Conservation (phyloP, 2,113 vertebrate genomes). For the Phocoena phocoena region DNA sequence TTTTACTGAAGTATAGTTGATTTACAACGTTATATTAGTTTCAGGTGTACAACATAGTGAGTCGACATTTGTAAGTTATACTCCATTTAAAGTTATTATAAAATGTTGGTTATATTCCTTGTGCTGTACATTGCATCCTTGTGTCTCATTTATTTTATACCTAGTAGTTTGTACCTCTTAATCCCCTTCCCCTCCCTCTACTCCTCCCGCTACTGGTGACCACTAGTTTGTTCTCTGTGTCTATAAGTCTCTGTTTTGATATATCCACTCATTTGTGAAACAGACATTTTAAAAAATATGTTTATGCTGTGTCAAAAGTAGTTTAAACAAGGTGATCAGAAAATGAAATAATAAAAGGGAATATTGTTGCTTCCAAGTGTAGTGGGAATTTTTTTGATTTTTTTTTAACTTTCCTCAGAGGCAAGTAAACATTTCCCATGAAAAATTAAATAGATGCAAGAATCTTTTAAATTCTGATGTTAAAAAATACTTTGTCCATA, state of each 20-base stretch:
- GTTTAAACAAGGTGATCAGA: slow-evolving; percentile 39
- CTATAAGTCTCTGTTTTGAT: neutral
- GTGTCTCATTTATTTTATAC: neutral
- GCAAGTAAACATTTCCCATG: slow-evolving; percentile 39
- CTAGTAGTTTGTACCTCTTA: neutral
- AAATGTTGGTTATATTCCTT: neutral
- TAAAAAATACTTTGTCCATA: neutral
- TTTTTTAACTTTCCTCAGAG: neutral
- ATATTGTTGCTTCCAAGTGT: neutral
- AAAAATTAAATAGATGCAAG: slow-evolving; percentile 21
- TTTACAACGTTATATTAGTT: neutral
- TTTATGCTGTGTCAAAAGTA: neutral
- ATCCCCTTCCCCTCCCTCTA: neutral
- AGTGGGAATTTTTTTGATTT: neutral
- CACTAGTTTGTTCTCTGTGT: neutral
- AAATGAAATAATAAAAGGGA: slow-evolving; percentile 2
- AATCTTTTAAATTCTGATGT: neutral
- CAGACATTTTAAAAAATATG: neutral
- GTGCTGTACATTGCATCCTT: neutral
- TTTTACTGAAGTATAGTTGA: neutral
- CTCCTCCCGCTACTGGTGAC: neutral
- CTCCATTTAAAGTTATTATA: neutral
- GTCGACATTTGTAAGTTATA: neutral
- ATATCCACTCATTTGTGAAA: neutral
- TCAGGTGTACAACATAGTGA: neutral